Evolutionary conservation across 2,113 vertebrate species (phyloP).

Genomic region (Pseudolaguvia tuberculata): DNA sequence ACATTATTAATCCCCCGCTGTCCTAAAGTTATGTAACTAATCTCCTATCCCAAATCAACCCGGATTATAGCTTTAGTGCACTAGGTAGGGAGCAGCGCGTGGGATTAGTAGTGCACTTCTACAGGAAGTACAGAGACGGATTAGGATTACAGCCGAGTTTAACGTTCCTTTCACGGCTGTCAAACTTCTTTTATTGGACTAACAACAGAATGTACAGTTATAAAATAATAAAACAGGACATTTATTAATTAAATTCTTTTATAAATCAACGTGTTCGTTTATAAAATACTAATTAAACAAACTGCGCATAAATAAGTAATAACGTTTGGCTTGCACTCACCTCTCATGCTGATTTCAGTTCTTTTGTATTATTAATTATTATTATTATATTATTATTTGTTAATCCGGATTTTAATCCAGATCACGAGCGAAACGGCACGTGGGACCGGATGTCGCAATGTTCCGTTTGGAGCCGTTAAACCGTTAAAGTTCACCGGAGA

Average conservation of each 20-base stretch:
- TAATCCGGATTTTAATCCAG: conserved; percentile 55
- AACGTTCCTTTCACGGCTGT: conserved; percentile 3
- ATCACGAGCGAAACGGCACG: conserved; percentile 41
- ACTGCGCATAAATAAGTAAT: too few relatives aligned
- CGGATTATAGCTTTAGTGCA: rapidly evolving
- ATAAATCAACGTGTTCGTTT: too few relatives aligned
- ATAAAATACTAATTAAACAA: too few relatives aligned
- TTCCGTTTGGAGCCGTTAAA: conserved; percentile 57
- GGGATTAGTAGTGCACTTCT: neutral
- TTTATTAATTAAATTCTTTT: too few relatives aligned
- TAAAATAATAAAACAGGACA: neutral
- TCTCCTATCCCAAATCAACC: neutral
- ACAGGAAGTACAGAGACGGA: neutral
- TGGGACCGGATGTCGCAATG: conserved; percentile 18
- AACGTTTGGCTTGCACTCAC: conserved; percentile 56
- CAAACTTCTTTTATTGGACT: neutral
- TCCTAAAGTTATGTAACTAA: neutral
- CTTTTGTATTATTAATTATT: too few relatives aligned
- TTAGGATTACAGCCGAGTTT: neutral
- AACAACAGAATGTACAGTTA: too few relatives aligned
- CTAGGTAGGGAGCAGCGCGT: neutral
- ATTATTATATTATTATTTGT: too few relatives aligned
- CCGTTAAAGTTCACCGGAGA: conserved; percentile 47
- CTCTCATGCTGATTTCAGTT: conserved; percentile 64
- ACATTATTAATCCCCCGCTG: neutral